These are phyloP conservation scores for Musca domestica DNA, from an alignment of 1,140 invertebrate genomes.

Conservation along the genomic window DNA sequence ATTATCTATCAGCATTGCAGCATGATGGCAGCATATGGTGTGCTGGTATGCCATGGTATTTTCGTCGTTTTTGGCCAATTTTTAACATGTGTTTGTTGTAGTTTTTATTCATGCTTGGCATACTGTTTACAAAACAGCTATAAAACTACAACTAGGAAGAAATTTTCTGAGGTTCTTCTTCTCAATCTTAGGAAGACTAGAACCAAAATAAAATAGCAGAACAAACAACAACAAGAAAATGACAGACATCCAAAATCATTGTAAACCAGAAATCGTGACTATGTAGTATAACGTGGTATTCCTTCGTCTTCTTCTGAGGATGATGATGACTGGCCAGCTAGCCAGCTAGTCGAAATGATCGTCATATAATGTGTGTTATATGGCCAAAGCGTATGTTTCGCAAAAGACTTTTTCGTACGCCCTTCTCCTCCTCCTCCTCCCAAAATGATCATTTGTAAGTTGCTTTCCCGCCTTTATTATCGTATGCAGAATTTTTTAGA, in stretches of 20 bases:
- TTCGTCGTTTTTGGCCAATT: too few species aligned
- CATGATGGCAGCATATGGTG: too few species aligned
- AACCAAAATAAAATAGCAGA: not conserved
- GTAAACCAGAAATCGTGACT: slow-evolving; percentile 17
- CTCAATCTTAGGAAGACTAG: not conserved
- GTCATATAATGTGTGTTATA: slow-evolving; percentile 16
- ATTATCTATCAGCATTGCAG: too few species aligned
- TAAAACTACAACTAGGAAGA: not conserved
- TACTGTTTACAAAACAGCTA: too few species aligned
- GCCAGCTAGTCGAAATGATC: not conserved
- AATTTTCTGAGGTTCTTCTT: not conserved
- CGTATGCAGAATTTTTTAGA: too few species aligned
- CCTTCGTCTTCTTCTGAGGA: not conserved
- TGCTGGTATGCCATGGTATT: too few species aligned
- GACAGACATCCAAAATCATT: slow-evolving; percentile 1
- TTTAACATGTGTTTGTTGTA: too few species aligned
- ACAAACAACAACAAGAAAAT: not conserved
- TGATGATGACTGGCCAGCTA: not conserved
- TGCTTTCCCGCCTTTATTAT: too few species aligned
- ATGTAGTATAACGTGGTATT: slow-evolving; percentile 21
- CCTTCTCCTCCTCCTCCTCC: too few species aligned
- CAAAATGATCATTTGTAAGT: too few species aligned
- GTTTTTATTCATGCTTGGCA: too few species aligned
- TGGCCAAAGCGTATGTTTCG: not conserved
- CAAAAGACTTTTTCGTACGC: too few species aligned